Percentiles rank a stretch among this genome's conserved stretches.
phyloP scores from a whole-genome alignment of 2,113 vertebrate genomes.

The Cyanoramphus novaezelandiae region DNA sequence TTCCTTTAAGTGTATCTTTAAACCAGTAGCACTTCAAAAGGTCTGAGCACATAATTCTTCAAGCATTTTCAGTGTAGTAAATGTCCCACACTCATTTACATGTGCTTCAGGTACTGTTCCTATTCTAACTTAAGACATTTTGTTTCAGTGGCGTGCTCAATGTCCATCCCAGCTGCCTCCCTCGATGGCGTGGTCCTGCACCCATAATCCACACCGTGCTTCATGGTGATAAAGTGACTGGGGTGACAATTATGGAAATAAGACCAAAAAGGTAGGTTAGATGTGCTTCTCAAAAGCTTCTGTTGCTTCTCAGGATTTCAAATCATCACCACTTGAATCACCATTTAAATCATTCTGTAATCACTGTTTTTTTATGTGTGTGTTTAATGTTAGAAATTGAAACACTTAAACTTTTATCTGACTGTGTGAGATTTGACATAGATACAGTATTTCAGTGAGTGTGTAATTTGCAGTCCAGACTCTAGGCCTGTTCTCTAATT shows the following conservation, averaged over 20 bases:
- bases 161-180: slow-evolving; percentile 92
- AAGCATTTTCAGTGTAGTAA: background rate
- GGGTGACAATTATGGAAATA: slow-evolving; percentile 95
- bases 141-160: slow-evolving; percentile 88
- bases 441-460: background rate
- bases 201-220: slow-evolving; percentile 90
- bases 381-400: background rate
- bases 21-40: background rate
- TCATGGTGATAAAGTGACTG: slow-evolving; percentile 85
- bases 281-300: background rate
- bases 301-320: background rate
- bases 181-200: slow-evolving; percentile 92
- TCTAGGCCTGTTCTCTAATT: background rate
- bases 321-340: background rate
- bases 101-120: background rate
- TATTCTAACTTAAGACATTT: slow-evolving; percentile 17
- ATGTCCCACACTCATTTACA: rapidly evolving
- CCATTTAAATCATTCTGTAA: background rate
- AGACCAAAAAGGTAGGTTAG: slow-evolving; percentile 83
- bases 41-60: background rate
- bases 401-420: background rate
- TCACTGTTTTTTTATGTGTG: rapidly evolving
- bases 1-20: background rate
- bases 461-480: background rate
- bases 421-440: background rate